Evolutionary conservation across 37 sponge, comb jelly and placozoan species (phyloP), one percentile per base, ranked within the genome.

Genomic region (Lycopodina hypogea): DNA sequence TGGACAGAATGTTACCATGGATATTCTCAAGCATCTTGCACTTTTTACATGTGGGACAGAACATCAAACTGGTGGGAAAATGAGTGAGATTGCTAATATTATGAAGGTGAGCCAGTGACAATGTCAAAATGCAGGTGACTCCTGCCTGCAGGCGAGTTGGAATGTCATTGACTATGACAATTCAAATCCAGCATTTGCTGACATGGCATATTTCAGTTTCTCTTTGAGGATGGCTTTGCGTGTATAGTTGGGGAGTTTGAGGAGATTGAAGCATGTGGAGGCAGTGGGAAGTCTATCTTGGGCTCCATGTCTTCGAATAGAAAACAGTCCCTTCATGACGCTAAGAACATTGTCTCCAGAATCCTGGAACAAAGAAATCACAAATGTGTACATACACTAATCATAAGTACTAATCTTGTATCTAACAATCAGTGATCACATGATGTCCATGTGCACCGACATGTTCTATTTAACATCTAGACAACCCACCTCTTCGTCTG

Each of bases 251-350:
- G 99, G 99, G 29, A 98, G 79, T 50, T 98, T 98, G 1, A 98
- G 89, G 23, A 98, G 71, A 65, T 98, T 98, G 76, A 98, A 98
- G 65, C 99, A 98, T 39, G 99, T 98, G 22, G 99, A 98, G 58
- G 99, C 90, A 28, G 96, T 93, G 37, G 99, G 99, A 0, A 98
- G 88, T 51, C 96, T 86, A 14, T 80, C 76, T 15, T 29, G 67
- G n/a, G 82, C 69, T 41, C 71, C 63, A 35, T 42, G 80, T 17
- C 67, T n/a, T 33, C 71, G 28, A 12, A 88, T 64, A 23, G 80
- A 75, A 36, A 96, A 92, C 57, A 96, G 77, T 0, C 93, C 93
- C 52, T 81, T 89, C 67, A 96, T 36, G 7, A 94, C 83, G 74
- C 92, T 87, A 11, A 62, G 76, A 22, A 90, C 56, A 0, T 88